Base-by-base conservation (phyloP, 2,888 invertebrate species). In the Copidosoma aretas region DNA sequence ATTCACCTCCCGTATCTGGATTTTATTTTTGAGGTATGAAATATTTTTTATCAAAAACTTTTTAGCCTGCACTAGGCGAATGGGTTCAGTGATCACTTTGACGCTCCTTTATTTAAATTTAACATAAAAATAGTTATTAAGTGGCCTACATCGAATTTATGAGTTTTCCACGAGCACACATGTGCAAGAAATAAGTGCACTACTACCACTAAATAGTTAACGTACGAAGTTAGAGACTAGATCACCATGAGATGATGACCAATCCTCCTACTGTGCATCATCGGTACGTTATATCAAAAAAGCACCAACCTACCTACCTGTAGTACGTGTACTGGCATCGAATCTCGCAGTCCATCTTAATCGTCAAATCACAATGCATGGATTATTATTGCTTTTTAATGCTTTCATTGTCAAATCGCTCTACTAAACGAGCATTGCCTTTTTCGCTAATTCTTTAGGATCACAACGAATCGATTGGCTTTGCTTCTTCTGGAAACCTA, bases 401-500 rank as follows among this genome's bases (percentile, higher is more conserved):
- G 49, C 51, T 58, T 59, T 17, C 39, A 56, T 24, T 14, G 22
- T 59, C 24, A 43, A 49, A 58, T 24, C 24, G 39, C 41, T n/a
- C 52, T n/a, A 62, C 52, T 64, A 70, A 71, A 71, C 25, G 46
- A 39, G 54, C 46, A 53, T 61, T 60, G 64, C 53, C 56, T 70
- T 69, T 49, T 68, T 71, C 63, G 54, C 67, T 70, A 66, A 66
- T 73, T 73, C 73, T 65, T 57, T 77, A 83, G 82, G 82, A 82
- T 60, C 81, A 78, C 67, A 80, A 77, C 70, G 81, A 82, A 71
- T 71, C 79, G 1, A 73, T 81, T 74, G 81, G 79, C 59, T 82
- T 80, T 73, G 82, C 79, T 53, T 72, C 80, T 19, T 75, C 85
- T 78, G 88, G 90, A 39, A 93, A 93, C 81, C 87, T 97, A 67